A percentile compares a stretch with the other conserved stretches of the same genome.
Evolutionary conservation across 2,888 invertebrate species (phyloP).

Genomic region (Nezara viridula): DNA sequence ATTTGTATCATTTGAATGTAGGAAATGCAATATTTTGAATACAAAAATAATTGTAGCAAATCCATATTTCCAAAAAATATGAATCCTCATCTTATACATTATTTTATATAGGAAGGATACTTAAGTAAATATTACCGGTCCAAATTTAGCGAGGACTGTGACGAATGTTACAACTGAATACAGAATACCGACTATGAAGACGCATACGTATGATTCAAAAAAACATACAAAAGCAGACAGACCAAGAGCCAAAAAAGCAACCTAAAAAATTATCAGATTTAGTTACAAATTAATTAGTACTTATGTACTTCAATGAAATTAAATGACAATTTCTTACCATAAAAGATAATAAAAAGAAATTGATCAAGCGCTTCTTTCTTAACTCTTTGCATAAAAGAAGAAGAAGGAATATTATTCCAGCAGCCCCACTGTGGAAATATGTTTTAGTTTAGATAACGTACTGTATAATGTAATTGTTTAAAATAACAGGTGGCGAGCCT

Average conservation of each 20-base stretch:
- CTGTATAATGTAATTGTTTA: too few relatives aligned
- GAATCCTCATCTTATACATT: too few relatives aligned
- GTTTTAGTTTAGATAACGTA: neutral
- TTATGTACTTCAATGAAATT: neutral
- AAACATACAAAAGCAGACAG: neutral
- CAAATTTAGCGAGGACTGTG: conserved; percentile 8
- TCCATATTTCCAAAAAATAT: too few relatives aligned
- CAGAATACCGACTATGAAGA: neutral
- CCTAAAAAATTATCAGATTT: neutral
- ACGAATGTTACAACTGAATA: neutral
- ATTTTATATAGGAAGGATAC: neutral
- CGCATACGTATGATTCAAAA: neutral
- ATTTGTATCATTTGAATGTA: too few relatives aligned
- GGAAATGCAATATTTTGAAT: too few relatives aligned
- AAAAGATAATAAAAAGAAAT: neutral
- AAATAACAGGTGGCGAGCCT: too few relatives aligned
- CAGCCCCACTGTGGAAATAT: neutral
- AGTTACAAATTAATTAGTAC: neutral
- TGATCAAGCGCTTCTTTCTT: neutral
- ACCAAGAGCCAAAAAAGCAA: neutral
- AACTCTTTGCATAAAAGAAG: neutral
- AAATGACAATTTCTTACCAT: neutral
- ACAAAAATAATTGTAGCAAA: too few relatives aligned
- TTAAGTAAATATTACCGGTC: conserved; percentile 37
- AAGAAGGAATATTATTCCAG: neutral